Base-by-base conservation (phyloP, 1,140 invertebrate species). In the Pseudomyrmex sp. region DNA sequence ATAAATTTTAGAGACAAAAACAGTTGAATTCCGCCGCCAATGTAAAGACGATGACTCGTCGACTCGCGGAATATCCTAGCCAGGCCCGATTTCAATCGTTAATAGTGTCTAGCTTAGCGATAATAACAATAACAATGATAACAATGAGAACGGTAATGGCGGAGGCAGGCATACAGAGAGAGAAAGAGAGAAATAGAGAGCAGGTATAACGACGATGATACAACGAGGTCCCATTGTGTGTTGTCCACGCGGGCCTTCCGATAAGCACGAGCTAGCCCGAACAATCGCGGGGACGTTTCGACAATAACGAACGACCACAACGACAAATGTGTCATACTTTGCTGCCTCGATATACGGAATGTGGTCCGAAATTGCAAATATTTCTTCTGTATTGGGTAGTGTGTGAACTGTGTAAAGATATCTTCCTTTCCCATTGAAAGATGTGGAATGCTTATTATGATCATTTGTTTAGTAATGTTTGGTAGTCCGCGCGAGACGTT, bases 221-320 rank as follows among this genome's bases (percentile, higher is more conserved):
- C 75, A 88, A 85, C 87, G 83, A 79, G 82, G 77, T 62, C 79
- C 87, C 76, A 90, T 90, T 90, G 89, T 90, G 61, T 65, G 65
- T 56, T 61, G 69, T 56, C 73, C 23, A 44, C 58, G 23, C 69
- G 44, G 58, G 52, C 7, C 12, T 63, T 35, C 44, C 77, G 88
- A 90, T 90, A 88, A 85, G 88, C 89, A 89, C 83, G 89, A 90
- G 87, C 83, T 88, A 74, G 82, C 66, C 59, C 63, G 90, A 89
- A 90, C 90, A 90, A 91, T 91, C 85, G 50, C 68, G 35, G 80
- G 68, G 72, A 79, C 77, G 62, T 74, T 85, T 83, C 83, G 87
- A 88, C 87, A 72, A 83, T 48, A 68, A 56, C 56, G 18, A 35
- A 35, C 35, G 82, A 74, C 63, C 63, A n/a, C 70, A 66, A 50